Percentiles rank a stretch among this genome's conserved stretches.
Evolutionary conservation across 2,797 vertebrate species (phyloP).

Genomic region (Capromys pilorides): DNA sequence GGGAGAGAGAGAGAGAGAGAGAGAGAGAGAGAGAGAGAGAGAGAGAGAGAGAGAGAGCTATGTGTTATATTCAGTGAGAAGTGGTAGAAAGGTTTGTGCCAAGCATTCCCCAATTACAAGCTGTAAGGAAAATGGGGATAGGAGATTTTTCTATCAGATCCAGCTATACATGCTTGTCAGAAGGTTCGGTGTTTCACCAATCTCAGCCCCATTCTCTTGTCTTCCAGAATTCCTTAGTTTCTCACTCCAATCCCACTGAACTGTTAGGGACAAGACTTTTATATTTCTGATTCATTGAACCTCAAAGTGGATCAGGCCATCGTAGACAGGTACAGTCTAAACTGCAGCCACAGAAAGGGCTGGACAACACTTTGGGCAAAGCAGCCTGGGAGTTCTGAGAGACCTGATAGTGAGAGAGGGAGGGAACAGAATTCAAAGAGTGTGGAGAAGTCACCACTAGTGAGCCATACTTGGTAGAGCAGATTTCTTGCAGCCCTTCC

Average conservation of each 20-base stretch:
- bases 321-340: slow-evolving; percentile 14
- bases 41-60: background rate
- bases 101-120: slow-evolving; percentile 12
- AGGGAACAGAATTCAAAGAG: background rate
- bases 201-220: background rate
- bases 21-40: too few relatives aligned
- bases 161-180: background rate
- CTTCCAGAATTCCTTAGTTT: slow-evolving; percentile 22
- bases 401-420: background rate
- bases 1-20: too few relatives aligned
- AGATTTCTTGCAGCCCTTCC: background rate
- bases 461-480: background rate
- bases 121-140: slow-evolving; percentile 42
- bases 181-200: slow-evolving; percentile 9
- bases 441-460: background rate
- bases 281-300: slow-evolving; percentile 44
- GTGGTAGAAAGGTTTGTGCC: background rate
- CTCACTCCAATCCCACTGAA: slow-evolving; percentile 32
- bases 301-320: slow-evolving; percentile 15
- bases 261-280: background rate
- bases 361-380: background rate
- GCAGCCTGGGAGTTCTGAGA: background rate
- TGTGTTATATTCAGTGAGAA: slow-evolving; percentile 31
- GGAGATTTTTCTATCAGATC: slow-evolving; percentile 54
- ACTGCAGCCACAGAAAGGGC: background rate